These are phyloP conservation scores for Cavia aperea DNA, from an alignment of 2,113 vertebrate species.

Conservation along the genomic window DNA sequence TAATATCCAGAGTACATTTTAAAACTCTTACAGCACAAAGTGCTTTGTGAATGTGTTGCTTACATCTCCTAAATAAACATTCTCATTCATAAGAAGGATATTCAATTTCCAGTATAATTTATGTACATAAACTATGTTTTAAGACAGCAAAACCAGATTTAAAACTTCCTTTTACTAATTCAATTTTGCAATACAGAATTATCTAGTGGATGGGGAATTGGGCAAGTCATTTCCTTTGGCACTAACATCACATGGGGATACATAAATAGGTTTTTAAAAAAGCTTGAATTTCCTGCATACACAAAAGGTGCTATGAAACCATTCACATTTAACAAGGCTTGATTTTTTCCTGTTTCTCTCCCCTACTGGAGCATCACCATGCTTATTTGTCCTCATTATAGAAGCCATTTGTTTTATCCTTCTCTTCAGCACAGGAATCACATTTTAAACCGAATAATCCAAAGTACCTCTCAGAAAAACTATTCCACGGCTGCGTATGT, in stretches of 20 bases:
- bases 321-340: background rate
- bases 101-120: conserved; percentile 68
- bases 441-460: background rate
- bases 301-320: background rate
- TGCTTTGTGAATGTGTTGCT: background rate
- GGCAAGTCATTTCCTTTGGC: conserved; percentile 40
- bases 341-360: background rate
- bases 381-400: background rate
- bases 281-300: background rate
- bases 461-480: background rate
- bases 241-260: conserved; percentile 36
- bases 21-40: background rate
- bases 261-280: conserved; percentile 10
- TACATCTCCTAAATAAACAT: conserved; percentile 12
- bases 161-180: conserved; percentile 42
- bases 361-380: background rate
- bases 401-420: background rate
- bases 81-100: conserved; percentile 47
- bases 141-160: conserved; percentile 51
- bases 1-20: background rate
- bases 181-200: conserved; percentile 61
- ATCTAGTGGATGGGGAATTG: conserved; percentile 56
- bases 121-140: conserved; percentile 64
- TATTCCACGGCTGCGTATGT: background rate
- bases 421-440: background rate